These are phyloP conservation scores for Cichlasoma orientale DNA, from an alignment of 2,797 vertebrate genomes.

Conservation along the genomic window DNA sequence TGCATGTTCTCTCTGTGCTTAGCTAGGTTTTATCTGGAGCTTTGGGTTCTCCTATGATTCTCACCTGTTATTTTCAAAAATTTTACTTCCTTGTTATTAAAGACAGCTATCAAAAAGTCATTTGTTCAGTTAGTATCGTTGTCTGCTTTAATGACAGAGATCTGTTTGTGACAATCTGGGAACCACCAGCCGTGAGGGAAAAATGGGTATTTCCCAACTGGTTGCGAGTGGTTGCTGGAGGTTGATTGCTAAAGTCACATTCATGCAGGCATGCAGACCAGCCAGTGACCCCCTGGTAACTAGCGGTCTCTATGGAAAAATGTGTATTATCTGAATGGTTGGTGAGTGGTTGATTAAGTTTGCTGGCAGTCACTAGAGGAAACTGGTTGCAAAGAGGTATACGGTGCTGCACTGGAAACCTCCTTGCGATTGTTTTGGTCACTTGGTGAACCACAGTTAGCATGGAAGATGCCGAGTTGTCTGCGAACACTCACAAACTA, in stretches of 20 bases:
- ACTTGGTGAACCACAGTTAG: neutral
- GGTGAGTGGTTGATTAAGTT: neutral
- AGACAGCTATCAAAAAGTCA: too few species aligned
- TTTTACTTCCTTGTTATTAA: too few species aligned
- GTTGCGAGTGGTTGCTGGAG: too few species aligned
- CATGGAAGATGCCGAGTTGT: neutral
- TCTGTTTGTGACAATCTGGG: too few species aligned
- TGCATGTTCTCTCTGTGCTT: neutral
- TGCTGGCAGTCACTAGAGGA: neutral
- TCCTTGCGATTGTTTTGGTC: neutral
- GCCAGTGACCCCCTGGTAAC: neutral
- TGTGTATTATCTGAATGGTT: neutral
- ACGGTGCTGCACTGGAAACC: neutral
- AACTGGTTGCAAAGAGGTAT: neutral
- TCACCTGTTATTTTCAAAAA: too few species aligned
- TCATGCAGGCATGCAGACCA: neutral
- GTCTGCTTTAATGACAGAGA: neutral
- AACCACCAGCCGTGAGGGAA: too few species aligned
- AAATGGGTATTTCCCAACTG: too few species aligned
- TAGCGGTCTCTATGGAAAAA: neutral
- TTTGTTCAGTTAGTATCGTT: neutral
- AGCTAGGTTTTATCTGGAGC: neutral
- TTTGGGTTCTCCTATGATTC: too few species aligned
- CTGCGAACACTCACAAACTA: neutral
- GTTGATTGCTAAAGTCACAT: too few species aligned